Percentiles rank a stretch among this genome's conserved stretches.
phyloP scores from a whole-genome alignment of 2,888 invertebrate genomes.

The Alloplasta piceator region DNA sequence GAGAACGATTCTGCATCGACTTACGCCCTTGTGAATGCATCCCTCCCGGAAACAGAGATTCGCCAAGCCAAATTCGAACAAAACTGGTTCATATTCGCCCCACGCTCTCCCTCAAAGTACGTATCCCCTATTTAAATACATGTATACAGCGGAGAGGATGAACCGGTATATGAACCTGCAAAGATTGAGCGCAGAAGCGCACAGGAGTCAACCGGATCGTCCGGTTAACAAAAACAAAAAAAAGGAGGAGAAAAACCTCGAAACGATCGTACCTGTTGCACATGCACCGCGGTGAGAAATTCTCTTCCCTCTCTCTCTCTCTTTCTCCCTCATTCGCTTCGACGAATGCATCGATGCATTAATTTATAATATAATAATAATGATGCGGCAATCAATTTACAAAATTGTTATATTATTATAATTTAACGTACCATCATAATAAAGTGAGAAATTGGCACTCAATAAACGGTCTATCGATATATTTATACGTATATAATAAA shows the following conservation, averaged over 20 bases:
- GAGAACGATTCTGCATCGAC: no score
- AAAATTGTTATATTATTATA: slow-evolving; percentile 16
- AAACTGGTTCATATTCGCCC: no score
- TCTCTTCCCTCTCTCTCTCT: slow-evolving; percentile 29
- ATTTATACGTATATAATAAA: slow-evolving; percentile 14
- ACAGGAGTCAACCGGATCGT: slow-evolving; percentile 57
- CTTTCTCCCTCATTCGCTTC: slow-evolving; percentile 10
- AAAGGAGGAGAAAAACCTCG: slow-evolving; percentile 33
- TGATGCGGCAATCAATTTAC: neutral
- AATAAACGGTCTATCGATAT: slow-evolving; percentile 49
- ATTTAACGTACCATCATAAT: slow-evolving; percentile 2
- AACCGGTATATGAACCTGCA: slow-evolving; percentile 42
- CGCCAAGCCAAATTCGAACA: no score
- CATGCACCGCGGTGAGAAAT: slow-evolving; percentile 44
- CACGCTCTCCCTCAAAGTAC: no score
- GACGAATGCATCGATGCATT: neutral
- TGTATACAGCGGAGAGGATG: slow-evolving; percentile 25
- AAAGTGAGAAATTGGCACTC: slow-evolving; percentile 54
- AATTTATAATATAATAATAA: slow-evolving; percentile 19
- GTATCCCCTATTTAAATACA: neutral
- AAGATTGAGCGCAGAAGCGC: slow-evolving; percentile 48
- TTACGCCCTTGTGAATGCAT: no score
- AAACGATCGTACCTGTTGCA: slow-evolving; percentile 53
- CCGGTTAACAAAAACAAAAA: slow-evolving; percentile 19
- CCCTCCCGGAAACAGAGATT: no score